These are phyloP conservation scores for zebrafish (Danio rerio) DNA, from an alignment of 2,113 vertebrate genomes.

Conservation along the genomic window GRCz12tu NC_133179.1:26430001-26430500, in stretches of 20 bases:
- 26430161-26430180: conserved; percentile 10
- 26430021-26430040: neutral
- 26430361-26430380: too few relatives aligned
- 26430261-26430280: conserved; percentile 7
- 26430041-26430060: conserved; percentile 5
- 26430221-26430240: conserved; percentile 24
- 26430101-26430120: neutral
- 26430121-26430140: neutral
- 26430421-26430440: too few relatives aligned
- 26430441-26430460: too few relatives aligned
- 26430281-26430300: neutral
- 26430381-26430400: too few relatives aligned
- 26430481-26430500: too few relatives aligned
- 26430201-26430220: conserved; percentile 33
- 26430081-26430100: neutral
- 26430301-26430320: too few relatives aligned
- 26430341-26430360: too few relatives aligned
- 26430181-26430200: conserved; percentile 7
- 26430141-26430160: neutral
- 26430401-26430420: too few relatives aligned
- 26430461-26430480: too few relatives aligned
- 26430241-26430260: conserved; percentile 41
- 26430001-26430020: neutral
- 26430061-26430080: neutral
- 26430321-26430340: too few relatives aligned